Evolutionary conservation across 37 sponge, comb jelly and placozoan genomes (phyloP).

Genomic region (Spongia lamella): DNA sequence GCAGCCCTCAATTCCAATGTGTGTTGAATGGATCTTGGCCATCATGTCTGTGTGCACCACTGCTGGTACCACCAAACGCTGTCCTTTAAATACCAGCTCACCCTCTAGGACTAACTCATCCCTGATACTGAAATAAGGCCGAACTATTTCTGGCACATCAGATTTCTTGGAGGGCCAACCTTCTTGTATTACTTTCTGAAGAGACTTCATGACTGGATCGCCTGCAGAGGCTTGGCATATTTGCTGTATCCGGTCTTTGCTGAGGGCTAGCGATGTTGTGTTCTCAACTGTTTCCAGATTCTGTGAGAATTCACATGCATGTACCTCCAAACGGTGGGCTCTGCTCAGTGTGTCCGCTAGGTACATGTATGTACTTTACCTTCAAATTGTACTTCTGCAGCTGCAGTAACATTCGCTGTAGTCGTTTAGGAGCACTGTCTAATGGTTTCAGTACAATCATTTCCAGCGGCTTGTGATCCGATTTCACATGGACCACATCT

Average conservation of each 20-base stretch:
- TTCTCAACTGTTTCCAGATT: conserved; percentile 14
- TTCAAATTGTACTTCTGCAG: conserved; percentile 55
- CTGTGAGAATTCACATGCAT: conserved; percentile 9
- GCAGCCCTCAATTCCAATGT: conserved; percentile 9
- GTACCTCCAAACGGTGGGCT: conserved; percentile 18
- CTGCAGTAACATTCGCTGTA: conserved; percentile 46
- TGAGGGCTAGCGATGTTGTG: conserved; percentile 10
- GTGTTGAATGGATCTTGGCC: conserved; percentile 1
- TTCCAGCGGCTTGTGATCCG: conserved; percentile 54
- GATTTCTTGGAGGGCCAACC: conserved; percentile 43
- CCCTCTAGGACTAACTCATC: not conserved
- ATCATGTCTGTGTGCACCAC: not conserved
- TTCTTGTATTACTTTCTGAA: not conserved
- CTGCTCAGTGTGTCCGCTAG: conserved; percentile 51
- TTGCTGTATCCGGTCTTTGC: not conserved
- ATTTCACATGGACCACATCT: conserved; percentile 23
- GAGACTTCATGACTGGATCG: conserved; percentile 14
- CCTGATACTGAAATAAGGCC: conserved; percentile 16
- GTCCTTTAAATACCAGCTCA: too few relatives aligned
- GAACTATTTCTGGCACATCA: conserved; percentile 12
- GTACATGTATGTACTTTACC: conserved; percentile 27
- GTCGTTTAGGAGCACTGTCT: conserved; percentile 15
- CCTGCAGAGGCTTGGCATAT: conserved; percentile 9
- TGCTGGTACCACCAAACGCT: too few relatives aligned
- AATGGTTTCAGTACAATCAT: conserved; percentile 44